Evolutionary conservation across 1,140 invertebrate genomes (phyloP), one percentile per base, ranked within the genome.

Genomic region (Drosophila suzukii): DNA sequence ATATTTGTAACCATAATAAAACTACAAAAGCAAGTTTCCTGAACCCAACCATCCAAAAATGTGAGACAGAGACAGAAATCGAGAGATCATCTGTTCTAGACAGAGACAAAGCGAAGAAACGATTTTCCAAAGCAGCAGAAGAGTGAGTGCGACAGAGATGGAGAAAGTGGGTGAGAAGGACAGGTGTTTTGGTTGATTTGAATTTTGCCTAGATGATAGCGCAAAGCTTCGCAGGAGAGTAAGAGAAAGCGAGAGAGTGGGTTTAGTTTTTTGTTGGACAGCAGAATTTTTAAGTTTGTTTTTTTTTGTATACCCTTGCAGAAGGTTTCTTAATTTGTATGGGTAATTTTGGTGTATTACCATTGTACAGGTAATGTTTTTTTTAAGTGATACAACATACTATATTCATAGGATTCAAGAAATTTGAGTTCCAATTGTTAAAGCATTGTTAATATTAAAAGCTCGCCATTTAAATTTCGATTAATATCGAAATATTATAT

Each of bases 91-190:
- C 8, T 20, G 15, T 50, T 50, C 30, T 17, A 39, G 58, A 39
- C 8, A 43, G 17, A 17, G 10, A 20, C 34, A 38, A 59, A 59
- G 41, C 27, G 54, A 63, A 34, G 4, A 15, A 56, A 17, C 38
- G n/a, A 58, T 57, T 57, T 41, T 24, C 53, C 59, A 58, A 62
- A 62, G 59, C 53, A 17, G 55, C 60, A 43, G 51, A 34, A 30
- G 13, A 43, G 30, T 57, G 17, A 24, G 60, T 63, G 30, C 39
- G 38, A 63, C 60, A 63, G 60, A 63, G 55, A 43, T 10, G 38
- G 38, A 6, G 15, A 10, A 27, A 10, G 15, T 20, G 60, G 58
- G 34, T 39, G 49, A 39, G 4, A 10, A 11, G 55, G 60, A 59
- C 55, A 60, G 17, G 57, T 60, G 39, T 24, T 58, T 60, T 30